These are phyloP conservation scores for Aphelenchoides avenae DNA, from an alignment of 1,140 invertebrate species.

Conservation along the genomic window DNA sequence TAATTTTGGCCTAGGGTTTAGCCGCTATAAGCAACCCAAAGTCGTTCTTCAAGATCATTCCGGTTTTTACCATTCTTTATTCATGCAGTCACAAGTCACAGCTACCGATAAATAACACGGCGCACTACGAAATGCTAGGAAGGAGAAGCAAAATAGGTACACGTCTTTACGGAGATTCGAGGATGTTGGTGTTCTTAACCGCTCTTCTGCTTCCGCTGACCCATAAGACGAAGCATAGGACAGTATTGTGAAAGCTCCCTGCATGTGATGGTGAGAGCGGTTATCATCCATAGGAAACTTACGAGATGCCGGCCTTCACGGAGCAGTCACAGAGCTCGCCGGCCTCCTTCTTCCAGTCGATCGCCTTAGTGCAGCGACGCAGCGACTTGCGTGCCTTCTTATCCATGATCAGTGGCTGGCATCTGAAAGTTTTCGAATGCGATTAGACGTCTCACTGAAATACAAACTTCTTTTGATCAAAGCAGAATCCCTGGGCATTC, in stretches of 20 bases:
- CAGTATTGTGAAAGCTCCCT: slow-evolving; percentile 39
- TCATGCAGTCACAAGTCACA: not conserved
- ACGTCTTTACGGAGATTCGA: not conserved
- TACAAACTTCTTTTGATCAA: slow-evolving; percentile 42
- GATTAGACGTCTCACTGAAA: not conserved
- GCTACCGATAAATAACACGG: not conserved
- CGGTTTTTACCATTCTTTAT: not conserved
- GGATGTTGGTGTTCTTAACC: not conserved
- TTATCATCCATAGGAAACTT: slow-evolving; percentile 5
- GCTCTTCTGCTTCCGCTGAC: not conserved
- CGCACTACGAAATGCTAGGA: not conserved
- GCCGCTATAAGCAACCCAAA: not conserved
- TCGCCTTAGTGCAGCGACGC: slow-evolving; percentile 40
- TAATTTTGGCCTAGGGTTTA: too few species aligned
- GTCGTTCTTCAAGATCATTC: not conserved
- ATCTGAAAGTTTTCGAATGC: slow-evolving; percentile 20
- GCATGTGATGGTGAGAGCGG: not conserved
- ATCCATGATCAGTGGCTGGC: slow-evolving; percentile 45
- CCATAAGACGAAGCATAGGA: slow-evolving; percentile 38
- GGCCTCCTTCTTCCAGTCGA: slow-evolving; percentile 52
- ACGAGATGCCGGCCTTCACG: slow-evolving; percentile 42
- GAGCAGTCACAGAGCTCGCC: slow-evolving; percentile 50
- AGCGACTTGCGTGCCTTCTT: slow-evolving; percentile 45
- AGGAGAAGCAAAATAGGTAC: not conserved
- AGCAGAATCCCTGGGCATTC: slow-evolving; percentile 45